Base-by-base conservation (phyloP, 1,140 invertebrate species). In the Adoxophyes honmai region DNA sequence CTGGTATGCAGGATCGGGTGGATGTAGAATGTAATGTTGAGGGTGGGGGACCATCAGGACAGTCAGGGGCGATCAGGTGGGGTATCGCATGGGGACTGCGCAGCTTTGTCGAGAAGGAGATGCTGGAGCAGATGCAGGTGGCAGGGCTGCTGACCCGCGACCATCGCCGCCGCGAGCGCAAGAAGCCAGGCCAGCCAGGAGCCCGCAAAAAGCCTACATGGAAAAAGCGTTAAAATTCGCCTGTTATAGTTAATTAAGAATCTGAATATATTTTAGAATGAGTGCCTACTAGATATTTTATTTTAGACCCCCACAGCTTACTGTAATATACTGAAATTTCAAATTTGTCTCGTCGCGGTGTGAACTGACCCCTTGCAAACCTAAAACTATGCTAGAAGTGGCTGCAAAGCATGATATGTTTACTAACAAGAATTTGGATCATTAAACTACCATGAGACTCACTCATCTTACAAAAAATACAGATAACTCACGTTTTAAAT, bases 161-260 rank as follows among this genome's bases (percentile, higher is more conserved):
- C 84, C 90, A 88, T 51, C 91, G 98, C 56, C 87, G 76, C 28
- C 92, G 92, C 62, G 98, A 99, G 88, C 92, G 98, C 69, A 98
- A 98, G 92, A 99, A 99, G 92, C 94, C 94, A 39, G 98, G 98
- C 38, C 96, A 98, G 90, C 92, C 93, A 78, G 95, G 95, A 73
- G 96, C 98, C 28, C 94, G 98, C 75, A 95, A 93, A 74, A 98
- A 97, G 82, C 97, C 93, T 73, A 98, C 97, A 59, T 99, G 98
- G 98, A 96, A 95, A 78, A 97, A 94, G 77, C 92, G 95, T 90
- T 97, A 94, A 92, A 72, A 91, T 90, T 16, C 11, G 39, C 53
- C 7, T 61, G 28, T 51, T 36, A 53, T 15, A 16, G n/a, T n/a
- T n/a, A n/a, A n/a, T 34, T 56, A 15, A 34, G 35, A 33, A n/a